Conservation (phyloP, 2,113 vertebrate species). For the Crotalus helleri region DNA sequence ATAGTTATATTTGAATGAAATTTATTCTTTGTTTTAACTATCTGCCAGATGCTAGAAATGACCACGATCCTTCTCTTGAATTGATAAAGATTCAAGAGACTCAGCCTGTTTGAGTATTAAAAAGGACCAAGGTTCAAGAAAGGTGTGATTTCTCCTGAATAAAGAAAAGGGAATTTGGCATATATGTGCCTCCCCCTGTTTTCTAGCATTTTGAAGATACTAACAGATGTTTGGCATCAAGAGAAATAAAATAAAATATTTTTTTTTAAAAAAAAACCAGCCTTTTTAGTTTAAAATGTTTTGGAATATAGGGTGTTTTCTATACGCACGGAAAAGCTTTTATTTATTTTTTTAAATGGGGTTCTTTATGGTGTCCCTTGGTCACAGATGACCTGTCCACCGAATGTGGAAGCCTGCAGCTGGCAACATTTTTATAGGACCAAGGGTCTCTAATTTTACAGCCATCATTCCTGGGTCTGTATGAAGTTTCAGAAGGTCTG, state of each 20-base stretch:
- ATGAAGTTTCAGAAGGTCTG: slow-evolving; percentile 47
- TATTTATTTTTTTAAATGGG: neutral
- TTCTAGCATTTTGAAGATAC: slow-evolving; percentile 34
- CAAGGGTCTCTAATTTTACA: neutral
- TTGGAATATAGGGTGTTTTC: neutral
- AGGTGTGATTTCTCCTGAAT: slow-evolving; percentile 1
- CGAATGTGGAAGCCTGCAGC: slow-evolving; percentile 31
- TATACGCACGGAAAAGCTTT: slow-evolving; percentile 33
- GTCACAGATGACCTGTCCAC: slow-evolving; percentile 4
- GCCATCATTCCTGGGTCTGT: slow-evolving; percentile 47
- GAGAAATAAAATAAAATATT: neutral
- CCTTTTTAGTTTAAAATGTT: slow-evolving; percentile 7
- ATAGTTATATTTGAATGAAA: neutral
- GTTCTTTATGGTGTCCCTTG: slow-evolving; percentile 16
- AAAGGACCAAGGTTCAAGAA: neutral
- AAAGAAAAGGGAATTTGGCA: neutral
- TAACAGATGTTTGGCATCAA: slow-evolving; percentile 47
- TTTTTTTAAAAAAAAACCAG: neutral
- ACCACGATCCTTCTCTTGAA: neutral
- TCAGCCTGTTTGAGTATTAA: slow-evolving; percentile 3
- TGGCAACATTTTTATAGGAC: slow-evolving; percentile 1
- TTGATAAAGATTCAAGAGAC: slow-evolving; percentile 2
- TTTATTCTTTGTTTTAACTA: neutral
- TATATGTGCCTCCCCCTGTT: slow-evolving; percentile 6
- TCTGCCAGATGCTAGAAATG: neutral